Base-by-base conservation (phyloP, 2,888 invertebrate genomes). In the Caenorhabditis imperialis region DNA sequence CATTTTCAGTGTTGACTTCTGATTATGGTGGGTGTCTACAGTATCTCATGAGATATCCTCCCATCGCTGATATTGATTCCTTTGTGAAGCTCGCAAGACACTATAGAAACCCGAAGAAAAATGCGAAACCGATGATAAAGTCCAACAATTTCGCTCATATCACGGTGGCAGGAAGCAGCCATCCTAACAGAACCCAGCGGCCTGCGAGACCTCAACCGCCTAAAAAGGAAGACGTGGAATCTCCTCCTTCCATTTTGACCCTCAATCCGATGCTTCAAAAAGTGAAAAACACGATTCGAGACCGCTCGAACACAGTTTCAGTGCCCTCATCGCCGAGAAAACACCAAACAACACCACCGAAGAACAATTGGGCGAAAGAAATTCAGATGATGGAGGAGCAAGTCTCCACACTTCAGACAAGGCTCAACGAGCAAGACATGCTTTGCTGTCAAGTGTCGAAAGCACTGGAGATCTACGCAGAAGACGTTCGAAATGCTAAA, bases 11-110 rank as follows among this genome's bases (percentile, higher is more conserved):
- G 18, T 47, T 80, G 4, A 18, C 58, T 12, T 71, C 77, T 6
- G 81, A 93, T 86, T 92, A 92, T 85, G 91, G 92, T 0, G 90
- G 91, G 2, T 92, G 92, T 83, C 89, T 93, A 60, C 91, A 91
- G 27, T 90, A 91, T 81, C 89, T 93, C 58, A 93, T 93, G 93
- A 90, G 92, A 54, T 93, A 92, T 88, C 92, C 92, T 1, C 90
- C 90, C 8, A 91, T 91, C 53, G 90, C 91, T 22, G 92, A 93
- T 85, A 91, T 92, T 1, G 90, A 90, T 65, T 89, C 91, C 82
- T 91, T 93, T 82, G 90, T 93, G 45, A 90, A 91, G 47, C 91
- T 92, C 84, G 92, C 92, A 0, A 88, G 92, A 16, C 89, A 90
- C 82, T 88, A 90, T 30, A 79, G 90, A 65, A 89, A 90, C 74